Evolutionary conservation across 2,113 vertebrate species (phyloP), one percentile per base, ranked within the genome.

Genomic region (Cathartes aura): DNA sequence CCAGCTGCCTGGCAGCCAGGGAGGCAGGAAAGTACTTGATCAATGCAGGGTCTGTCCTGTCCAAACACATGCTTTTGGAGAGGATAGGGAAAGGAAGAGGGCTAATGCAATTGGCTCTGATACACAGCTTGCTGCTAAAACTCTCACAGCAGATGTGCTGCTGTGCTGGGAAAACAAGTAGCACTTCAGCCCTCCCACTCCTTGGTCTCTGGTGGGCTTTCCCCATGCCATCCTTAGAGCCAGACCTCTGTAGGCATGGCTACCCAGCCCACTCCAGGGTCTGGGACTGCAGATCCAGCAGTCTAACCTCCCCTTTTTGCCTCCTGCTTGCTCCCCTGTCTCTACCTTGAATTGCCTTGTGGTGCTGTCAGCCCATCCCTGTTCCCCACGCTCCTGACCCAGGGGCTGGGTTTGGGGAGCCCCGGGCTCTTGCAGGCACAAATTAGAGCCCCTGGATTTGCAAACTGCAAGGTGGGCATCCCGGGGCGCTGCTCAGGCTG

Each of bases 401-500:
- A 20, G 14, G 5, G n/a, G 8, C 5, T 70, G 50, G 2, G 6
- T 27, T 9, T 53, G 21, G 19, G 36, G 50, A 56, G 13, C 20
- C 24, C 38, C 1, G 0, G 32, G 14, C 12, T 89, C 55, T 50
- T 58, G 13, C 11, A 82, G 60, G 11, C 15, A 38, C 23, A 9
- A 18, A 4, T 17, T 16, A 19, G 32, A 74, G 24, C 6, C 24
- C 24, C 27, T 0, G 1, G 17, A 32, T 47, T 52, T 67, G 32
- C 43, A 27, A 6, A 55, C 5, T 12, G 20, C 16, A 40, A 20
- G 5, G 15, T 13, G 71, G 45, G 42, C 42, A 42, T 23, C 19
- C 32, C 0, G 0, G n/a, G 32, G 4, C 0, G 2, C 66, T 80
- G 30, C 58, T 53, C 34, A 53, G 53, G 27, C 40, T 70, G 67